A percentile compares a stretch with the other conserved stretches of the same genome.
These are phyloP conservation scores for Tolypeutes matacus DNA, from an alignment of 2,797 vertebrate genomes.

Conservation along the genomic window DNA sequence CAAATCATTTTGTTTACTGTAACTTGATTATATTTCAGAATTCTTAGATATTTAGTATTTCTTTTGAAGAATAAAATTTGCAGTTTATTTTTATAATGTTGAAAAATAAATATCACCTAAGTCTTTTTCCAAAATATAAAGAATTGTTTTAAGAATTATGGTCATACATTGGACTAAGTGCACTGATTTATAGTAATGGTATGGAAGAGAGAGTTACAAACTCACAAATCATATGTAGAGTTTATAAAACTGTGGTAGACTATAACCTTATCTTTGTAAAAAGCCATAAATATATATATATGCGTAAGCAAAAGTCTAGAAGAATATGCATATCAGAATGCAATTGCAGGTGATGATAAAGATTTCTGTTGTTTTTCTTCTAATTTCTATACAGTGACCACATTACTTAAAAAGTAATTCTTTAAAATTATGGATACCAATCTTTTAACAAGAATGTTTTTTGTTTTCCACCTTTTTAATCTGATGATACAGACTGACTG, in stretches of 20 bases:
- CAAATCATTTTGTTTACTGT: background rate
- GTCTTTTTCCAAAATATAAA: background rate
- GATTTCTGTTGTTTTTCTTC: background rate
- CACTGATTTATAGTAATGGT: background rate
- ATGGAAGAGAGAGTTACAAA: background rate
- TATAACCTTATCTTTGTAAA: background rate
- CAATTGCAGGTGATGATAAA: background rate
- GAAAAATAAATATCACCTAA: background rate
- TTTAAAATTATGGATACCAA: background rate
- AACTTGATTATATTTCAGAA: conserved; percentile 16
- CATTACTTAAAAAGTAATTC: background rate
- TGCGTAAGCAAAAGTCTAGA: background rate
- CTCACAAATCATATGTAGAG: background rate
- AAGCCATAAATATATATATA: no score
- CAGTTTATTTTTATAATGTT: background rate
- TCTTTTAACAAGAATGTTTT: background rate
- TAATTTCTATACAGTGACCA: background rate
- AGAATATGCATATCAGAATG: background rate
- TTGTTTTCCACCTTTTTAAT: background rate
- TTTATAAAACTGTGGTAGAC: background rate
- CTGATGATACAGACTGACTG: background rate
- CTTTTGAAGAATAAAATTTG: background rate
- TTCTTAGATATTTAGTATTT: background rate
- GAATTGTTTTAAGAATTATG: conserved; percentile 2
- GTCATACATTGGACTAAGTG: background rate